phyloP scores from a whole-genome alignment of 1,140 invertebrate species.

The Acyrthosiphon pisum region DNA sequence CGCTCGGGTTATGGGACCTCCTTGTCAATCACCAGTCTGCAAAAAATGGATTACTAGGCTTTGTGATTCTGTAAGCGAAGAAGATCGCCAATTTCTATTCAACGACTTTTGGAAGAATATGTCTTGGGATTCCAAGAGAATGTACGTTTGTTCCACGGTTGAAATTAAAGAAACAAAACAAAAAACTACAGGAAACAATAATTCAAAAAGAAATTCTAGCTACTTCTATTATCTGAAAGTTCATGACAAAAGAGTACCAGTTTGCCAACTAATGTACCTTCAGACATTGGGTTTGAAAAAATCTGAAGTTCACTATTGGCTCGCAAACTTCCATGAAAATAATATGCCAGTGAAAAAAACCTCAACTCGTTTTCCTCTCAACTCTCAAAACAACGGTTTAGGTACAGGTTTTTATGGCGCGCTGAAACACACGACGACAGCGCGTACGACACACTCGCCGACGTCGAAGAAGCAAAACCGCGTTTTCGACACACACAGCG shows the following conservation, averaged over 20 bases:
- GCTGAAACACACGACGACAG: too few relatives aligned
- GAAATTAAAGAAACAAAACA: not conserved
- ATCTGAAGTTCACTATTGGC: not conserved
- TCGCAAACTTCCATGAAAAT: not conserved
- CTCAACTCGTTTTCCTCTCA: not conserved
- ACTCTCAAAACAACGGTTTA: too few relatives aligned
- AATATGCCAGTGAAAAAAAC: not conserved
- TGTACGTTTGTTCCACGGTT: not conserved
- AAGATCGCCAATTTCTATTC: not conserved
- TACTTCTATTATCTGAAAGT: not conserved
- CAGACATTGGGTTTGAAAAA: not conserved
- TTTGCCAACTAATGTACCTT: not conserved
- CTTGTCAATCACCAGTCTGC: not conserved
- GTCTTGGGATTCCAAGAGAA: not conserved
- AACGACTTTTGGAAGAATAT: not conserved
- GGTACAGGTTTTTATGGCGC: too few relatives aligned
- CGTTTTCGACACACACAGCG: too few relatives aligned
- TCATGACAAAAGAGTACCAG: not conserved
- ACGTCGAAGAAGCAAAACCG: too few relatives aligned
- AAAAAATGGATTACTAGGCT: not conserved
- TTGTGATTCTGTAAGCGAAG: not conserved
- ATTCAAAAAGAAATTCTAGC: not conserved
- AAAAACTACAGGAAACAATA: not conserved
- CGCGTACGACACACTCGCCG: too few relatives aligned
- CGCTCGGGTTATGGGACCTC: not conserved